Evolutionary conservation across 2,113 vertebrate species (phyloP).

Genomic region (Hipposideros armiger): DNA sequence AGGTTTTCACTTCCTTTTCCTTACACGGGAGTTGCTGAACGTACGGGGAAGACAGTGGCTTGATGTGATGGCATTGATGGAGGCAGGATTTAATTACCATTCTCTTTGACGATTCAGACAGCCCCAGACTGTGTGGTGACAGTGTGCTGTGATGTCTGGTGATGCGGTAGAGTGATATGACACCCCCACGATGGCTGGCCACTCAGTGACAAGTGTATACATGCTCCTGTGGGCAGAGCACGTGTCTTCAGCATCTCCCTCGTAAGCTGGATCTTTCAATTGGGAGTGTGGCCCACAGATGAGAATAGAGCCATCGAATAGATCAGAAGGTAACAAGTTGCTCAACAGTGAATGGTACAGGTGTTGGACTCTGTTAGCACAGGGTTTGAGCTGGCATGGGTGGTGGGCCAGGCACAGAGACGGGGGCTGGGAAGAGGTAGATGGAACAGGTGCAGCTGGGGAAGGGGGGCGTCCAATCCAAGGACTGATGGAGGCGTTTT

Average conservation of each 20-base stretch:
- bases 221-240: not conserved
- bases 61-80: not conserved
- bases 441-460: accelerated
- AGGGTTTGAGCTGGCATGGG: accelerated
- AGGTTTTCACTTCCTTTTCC: constrained; percentile 69
- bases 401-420: not conserved
- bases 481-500: not conserved
- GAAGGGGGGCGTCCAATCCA: accelerated
- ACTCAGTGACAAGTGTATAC: not conserved
- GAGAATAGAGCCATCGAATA: not conserved
- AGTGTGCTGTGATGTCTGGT: constrained; percentile 57
- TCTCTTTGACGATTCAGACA: constrained; percentile 24
- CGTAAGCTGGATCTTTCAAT: not conserved
- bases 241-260: accelerated
- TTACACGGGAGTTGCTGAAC: not conserved
- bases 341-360: accelerated
- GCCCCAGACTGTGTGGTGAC: constrained; percentile 60
- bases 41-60: not conserved
- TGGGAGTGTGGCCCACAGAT: not conserved
- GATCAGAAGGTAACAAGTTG: accelerated
- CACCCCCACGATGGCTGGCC: constrained; percentile 58
- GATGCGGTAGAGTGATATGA: constrained; percentile 67
- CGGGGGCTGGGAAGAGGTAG: accelerated
- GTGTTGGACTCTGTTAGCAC: accelerated
- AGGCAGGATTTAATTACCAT: constrained; percentile 65